Evolutionary conservation across 2,888 invertebrate genomes (phyloP), one percentile per base, ranked within the genome.

Genomic region (Oscheius sp.): DNA sequence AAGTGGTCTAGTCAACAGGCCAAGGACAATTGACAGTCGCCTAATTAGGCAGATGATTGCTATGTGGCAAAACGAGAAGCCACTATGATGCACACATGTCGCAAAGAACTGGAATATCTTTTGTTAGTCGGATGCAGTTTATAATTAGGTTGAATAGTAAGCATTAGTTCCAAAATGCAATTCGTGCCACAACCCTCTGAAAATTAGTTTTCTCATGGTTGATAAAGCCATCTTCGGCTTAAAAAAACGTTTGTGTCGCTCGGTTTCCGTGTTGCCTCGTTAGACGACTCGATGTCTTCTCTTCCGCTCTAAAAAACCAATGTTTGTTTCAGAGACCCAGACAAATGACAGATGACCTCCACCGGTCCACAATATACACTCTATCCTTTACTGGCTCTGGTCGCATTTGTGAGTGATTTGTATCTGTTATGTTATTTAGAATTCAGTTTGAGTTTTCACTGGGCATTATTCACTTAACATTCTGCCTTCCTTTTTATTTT

Each of bases 401-500:
- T 83, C 12, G 78, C 80, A 0, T 74, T 83, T 54, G 83, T 82
- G 36, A 77, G 78, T 75, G 4, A 4, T 6, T 3, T 20, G n/a
- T 62, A 61, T 36, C 41, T 8, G 8, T 22, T n/a, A 17, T 24
- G 17, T n/a, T 2, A 26, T 41, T 5, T 30, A 32, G 6, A 12
- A 5, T 65, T 41, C 41, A 65, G 65, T 65, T 72, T 64, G 80
- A 80, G 56, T 83, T 83, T 66, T 49, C 72, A 5, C 66, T 77
- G 17, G 81, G 82, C 30, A 72, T 77, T 24, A 63, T 72, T 14
- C 81, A 84, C 67, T 63, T 80, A 20, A 74, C 75, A 68, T 80
- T 82, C 68, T 83, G 83, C 61, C 80, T 83, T 8, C 84, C 83
- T 14, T 75, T 82, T 68, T 82, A 73, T 67, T 72, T 74, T 32